A percentile compares a stretch with the other conserved stretches of the same genome.
These are phyloP conservation scores for Lasioglossum albipes DNA, from an alignment of 1,140 invertebrate species.

Conservation along the genomic window DNA sequence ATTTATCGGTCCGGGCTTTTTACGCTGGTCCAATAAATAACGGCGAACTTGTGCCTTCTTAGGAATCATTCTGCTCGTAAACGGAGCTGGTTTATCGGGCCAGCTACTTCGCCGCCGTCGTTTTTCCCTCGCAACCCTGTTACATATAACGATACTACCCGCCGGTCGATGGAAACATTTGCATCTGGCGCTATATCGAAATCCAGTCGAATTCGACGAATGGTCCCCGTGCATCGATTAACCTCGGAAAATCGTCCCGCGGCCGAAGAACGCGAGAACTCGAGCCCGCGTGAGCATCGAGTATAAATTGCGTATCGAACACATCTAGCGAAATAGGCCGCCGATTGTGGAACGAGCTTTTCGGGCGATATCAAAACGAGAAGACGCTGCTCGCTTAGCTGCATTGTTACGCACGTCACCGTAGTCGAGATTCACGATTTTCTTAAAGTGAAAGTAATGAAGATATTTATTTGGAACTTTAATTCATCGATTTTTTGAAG, in stretches of 20 bases:
- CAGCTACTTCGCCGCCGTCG: not conserved
- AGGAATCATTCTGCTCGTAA: not conserved
- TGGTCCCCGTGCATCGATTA: not conserved
- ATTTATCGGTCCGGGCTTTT: not conserved
- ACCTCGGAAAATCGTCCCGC: not conserved
- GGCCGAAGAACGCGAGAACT: too few species aligned
- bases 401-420: too few species aligned
- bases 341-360: too few species aligned
- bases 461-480: too few species aligned
- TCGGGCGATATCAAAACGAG: too few species aligned
- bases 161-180: not conserved
- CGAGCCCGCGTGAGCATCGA: too few species aligned
- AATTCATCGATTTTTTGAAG: too few species aligned
- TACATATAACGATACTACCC: not conserved
- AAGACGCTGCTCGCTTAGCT: too few species aligned
- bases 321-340: too few species aligned
- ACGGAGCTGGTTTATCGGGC: not conserved
- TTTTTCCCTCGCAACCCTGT: not conserved
- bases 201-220: not conserved
- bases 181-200: not conserved
- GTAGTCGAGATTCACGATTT: too few species aligned
- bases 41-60: not conserved
- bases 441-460: too few species aligned
- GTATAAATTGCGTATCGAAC: too few species aligned
- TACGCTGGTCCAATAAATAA: not conserved